Percentiles rank a stretch among this genome's conserved stretches.
Evolutionary conservation across 2,113 vertebrate genomes (phyloP).

Genomic region (Corythaeola cristata): DNA sequence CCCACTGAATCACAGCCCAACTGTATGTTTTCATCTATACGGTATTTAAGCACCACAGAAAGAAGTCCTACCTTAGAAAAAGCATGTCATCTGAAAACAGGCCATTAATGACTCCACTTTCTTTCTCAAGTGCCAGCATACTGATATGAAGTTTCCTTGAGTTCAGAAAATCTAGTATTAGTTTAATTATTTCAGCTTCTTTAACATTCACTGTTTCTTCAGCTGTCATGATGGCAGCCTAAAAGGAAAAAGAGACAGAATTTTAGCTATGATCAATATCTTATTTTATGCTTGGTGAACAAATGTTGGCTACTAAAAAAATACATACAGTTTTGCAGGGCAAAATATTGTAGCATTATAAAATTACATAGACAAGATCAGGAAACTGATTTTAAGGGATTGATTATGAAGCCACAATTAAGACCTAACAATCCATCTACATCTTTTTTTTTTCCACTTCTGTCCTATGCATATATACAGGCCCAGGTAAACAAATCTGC

Average conservation of each 20-base stretch:
- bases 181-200: slow-evolving; percentile 96
- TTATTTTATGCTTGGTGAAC: background rate
- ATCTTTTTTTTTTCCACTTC: background rate
- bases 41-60: background rate
- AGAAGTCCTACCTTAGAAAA: slow-evolving; percentile 86
- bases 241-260: slow-evolving; percentile 30
- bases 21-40: background rate
- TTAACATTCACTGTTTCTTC: slow-evolving; percentile 97
- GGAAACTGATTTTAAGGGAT: background rate
- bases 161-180: slow-evolving; percentile 96
- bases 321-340: background rate
- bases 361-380: background rate
- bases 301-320: background rate
- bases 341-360: background rate
- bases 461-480: background rate
- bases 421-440: background rate
- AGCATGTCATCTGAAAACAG: slow-evolving; percentile 99
- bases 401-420: background rate
- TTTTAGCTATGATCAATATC: background rate
- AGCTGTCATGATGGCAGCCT: slow-evolving; percentile 89
- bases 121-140: slow-evolving; percentile 96
- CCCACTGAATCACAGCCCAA: background rate
- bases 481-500: background rate
- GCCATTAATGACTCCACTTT: slow-evolving; percentile 97
- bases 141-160: slow-evolving; percentile 96